phyloP scores from a whole-genome alignment of 1,140 invertebrate genomes.

The Drosophila funebris region DNA sequence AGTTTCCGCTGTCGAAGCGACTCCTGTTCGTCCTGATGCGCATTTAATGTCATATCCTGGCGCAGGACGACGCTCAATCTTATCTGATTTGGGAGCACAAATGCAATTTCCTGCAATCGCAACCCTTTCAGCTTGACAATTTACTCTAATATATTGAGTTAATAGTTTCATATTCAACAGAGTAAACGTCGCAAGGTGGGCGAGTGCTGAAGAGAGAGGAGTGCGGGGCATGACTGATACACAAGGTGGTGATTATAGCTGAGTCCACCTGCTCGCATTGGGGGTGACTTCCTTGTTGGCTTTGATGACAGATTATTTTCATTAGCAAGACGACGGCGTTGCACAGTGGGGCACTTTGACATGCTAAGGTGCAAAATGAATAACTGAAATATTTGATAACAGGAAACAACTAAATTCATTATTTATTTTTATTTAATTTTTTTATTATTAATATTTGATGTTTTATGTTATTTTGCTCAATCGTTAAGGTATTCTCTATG shows the following conservation, averaged over 20 bases:
- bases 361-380: too few relatives aligned
- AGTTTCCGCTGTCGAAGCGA: slow-evolving; percentile 56
- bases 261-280: slow-evolving; percentile 54
- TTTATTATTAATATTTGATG: too few relatives aligned
- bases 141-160: slow-evolving; percentile 66
- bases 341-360: not conserved
- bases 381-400: too few relatives aligned
- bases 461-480: too few relatives aligned
- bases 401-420: too few relatives aligned
- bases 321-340: slow-evolving; percentile 49
- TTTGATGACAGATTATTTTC: slow-evolving; percentile 83
- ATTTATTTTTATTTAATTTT: too few relatives aligned
- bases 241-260: not conserved
- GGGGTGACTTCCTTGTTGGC: slow-evolving; percentile 46
- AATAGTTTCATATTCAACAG: slow-evolving; percentile 61
- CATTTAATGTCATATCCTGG: slow-evolving; percentile 78
- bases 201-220: not conserved
- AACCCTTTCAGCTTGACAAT: slow-evolving; percentile 52
- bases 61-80: slow-evolving; percentile 30
- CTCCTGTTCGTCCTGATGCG: slow-evolving; percentile 56
- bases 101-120: slow-evolving; percentile 78
- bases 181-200: not conserved
- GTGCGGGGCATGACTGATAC: not conserved
- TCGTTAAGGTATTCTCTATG: too few relatives aligned
- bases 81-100: slow-evolving; percentile 79